phyloP scores from a whole-genome alignment of 1,140 invertebrate species.

The Pachypeltis micranthus region DNA sequence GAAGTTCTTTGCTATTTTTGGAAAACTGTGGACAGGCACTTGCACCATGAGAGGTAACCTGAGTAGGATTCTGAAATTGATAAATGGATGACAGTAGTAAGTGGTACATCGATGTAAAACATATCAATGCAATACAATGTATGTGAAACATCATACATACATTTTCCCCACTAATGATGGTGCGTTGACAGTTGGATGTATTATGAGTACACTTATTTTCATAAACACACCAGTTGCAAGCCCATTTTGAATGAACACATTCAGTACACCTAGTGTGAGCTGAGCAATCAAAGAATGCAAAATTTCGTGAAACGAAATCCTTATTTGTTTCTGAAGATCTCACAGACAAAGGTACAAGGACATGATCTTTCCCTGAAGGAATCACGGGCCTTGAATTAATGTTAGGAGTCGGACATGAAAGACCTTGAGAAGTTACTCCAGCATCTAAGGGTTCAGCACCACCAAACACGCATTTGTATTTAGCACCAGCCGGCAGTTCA shows the following conservation, averaged over 20 bases:
- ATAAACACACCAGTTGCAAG: slow-evolving; percentile 92
- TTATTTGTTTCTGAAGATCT: slow-evolving; percentile 87
- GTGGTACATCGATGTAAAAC: neutral
- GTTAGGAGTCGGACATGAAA: slow-evolving; percentile 75
- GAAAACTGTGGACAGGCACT: slow-evolving; percentile 71
- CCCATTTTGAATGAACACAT: slow-evolving; percentile 80
- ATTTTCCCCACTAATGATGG: slow-evolving; percentile 66
- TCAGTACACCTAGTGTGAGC: slow-evolving; percentile 72
- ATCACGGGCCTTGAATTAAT: slow-evolving; percentile 65
- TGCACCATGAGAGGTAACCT: slow-evolving; percentile 53
- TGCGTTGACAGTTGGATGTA: slow-evolving; percentile 62
- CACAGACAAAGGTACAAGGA: slow-evolving; percentile 82
- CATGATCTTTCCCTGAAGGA: slow-evolving; percentile 68
- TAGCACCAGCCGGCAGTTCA: slow-evolving; percentile 73
- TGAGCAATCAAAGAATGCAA: slow-evolving; percentile 89
- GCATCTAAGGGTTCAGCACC: slow-evolving; percentile 75
- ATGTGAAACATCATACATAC: too few species aligned
- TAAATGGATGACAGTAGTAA: neutral
- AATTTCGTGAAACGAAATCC: slow-evolving; percentile 85
- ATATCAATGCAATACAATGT: too few species aligned
- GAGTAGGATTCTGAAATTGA: slow-evolving; percentile 50
- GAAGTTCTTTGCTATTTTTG: slow-evolving; percentile 46
- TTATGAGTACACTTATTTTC: slow-evolving; percentile 89
- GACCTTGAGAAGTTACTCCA: slow-evolving; percentile 59
- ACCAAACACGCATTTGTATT: slow-evolving; percentile 90